Base-by-base conservation (phyloP, 1,140 invertebrate species). In the Megalonaias nervosa region DNA sequence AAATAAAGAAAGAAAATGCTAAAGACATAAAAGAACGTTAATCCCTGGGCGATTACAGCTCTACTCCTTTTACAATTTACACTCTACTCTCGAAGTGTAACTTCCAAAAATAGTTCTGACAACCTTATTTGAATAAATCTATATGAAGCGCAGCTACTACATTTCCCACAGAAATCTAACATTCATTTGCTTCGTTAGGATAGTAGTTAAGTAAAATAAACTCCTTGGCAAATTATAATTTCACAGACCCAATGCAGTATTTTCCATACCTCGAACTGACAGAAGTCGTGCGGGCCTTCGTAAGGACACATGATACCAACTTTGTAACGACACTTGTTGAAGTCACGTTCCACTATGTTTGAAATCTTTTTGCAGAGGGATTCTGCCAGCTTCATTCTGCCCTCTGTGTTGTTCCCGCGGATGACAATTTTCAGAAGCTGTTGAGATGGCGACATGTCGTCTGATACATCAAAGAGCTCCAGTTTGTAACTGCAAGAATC, bases 381-480 rank as follows among this genome's bases (percentile, higher is more conserved):
- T 26, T 21, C 56, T 26, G 71, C 56, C 59, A 80, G 57, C 4
- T 23, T 1, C 38, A 77, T n/a, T 16, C 68, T 60, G 2, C 15
- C 66, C 11, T 17, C 57, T 6, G 66, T 65, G 21, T 70, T 71
- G 11, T 31, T 64, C 2, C 74, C 78, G 48, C 78, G 67, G 16
- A 84, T 67, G 15, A 79, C 77, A 19, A 84, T 75, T 61, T 82
- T 84, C 48, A 84, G 26, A 59, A 84, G 62, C 16, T 81, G 80
- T 57, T 78, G 77, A 21, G 73, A 62, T 9, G 73, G 74, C 14
- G 72, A 56, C 61, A 23, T 19, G 48, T 59, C 69, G 56, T 74
- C 71, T 16, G 66, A 57, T 13, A 74, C 26, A 16, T 76, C 67
- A 59, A 75, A 60, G 23, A 81, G 65, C 65, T 84, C 83, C 16